Conservation (phyloP, 2,888 invertebrate genomes). For the Sesamia inferens region DNA sequence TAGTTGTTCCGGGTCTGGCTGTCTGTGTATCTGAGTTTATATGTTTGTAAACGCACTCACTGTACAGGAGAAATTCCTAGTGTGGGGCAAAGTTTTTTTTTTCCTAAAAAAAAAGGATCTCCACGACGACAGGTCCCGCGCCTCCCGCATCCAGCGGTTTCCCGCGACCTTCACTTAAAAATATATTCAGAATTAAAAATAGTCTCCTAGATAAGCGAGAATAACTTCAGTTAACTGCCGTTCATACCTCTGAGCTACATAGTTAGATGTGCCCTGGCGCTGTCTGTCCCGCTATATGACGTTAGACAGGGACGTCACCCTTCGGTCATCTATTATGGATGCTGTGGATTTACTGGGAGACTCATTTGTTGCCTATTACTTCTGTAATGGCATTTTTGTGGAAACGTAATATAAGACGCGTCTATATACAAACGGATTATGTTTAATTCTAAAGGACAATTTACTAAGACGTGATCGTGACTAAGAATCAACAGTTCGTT, state of each 20-base stretch:
- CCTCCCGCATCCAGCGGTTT: too few species aligned
- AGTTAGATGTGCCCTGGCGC: constrained; percentile 40
- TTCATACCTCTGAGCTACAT: constrained; percentile 14
- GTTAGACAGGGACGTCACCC: constrained; percentile 17
- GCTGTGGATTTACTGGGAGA: constrained; percentile 16
- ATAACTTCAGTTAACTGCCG: not conserved
- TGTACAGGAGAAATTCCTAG: too few species aligned
- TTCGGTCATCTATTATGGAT: constrained; percentile 39
- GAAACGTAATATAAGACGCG: not conserved
- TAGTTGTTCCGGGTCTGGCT: too few species aligned
- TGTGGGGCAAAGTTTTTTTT: too few species aligned
- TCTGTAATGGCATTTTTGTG: not conserved
- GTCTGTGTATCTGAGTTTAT: too few species aligned
- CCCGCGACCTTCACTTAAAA: too few species aligned
- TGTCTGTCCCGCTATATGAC: constrained; percentile 2
- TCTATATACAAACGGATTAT: not conserved
- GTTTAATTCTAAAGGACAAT: not conserved
- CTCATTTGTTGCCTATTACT: constrained; percentile 38
- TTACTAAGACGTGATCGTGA: too few species aligned
- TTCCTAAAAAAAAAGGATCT: too few species aligned
- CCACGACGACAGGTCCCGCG: too few species aligned
- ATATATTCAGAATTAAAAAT: not conserved
- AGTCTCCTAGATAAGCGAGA: not conserved
- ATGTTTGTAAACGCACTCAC: too few species aligned
- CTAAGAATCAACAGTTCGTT: not conserved